Evolutionary conservation across 2,113 vertebrate genomes (phyloP).

Genomic region (Aythya baeri): DNA sequence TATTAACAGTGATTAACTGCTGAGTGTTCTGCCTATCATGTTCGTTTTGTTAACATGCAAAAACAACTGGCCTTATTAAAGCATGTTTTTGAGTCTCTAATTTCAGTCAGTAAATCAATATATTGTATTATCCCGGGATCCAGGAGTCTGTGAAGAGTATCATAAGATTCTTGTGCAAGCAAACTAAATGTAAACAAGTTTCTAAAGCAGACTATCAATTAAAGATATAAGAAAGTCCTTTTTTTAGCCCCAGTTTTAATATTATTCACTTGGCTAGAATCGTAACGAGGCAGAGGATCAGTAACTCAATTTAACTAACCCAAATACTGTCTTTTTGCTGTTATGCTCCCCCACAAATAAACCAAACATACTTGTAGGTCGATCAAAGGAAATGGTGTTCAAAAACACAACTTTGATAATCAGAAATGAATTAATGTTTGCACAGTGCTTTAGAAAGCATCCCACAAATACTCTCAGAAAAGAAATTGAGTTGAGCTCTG

Average conservation of each 20-base stretch:
- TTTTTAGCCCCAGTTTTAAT: not conserved
- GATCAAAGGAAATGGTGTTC: not conserved
- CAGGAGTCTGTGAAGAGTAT: not conserved
- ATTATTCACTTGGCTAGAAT: not conserved
- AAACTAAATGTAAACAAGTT: constrained; percentile 38
- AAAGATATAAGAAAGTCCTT: not conserved
- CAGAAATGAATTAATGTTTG: not conserved
- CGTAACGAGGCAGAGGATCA: not conserved
- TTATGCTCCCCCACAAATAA: not conserved
- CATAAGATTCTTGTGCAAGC: not conserved
- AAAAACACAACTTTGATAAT: not conserved
- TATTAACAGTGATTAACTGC: constrained; percentile 66
- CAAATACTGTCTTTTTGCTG: not conserved
- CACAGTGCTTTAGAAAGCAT: not conserved
- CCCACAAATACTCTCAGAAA: not conserved
- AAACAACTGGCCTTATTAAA: constrained; percentile 67
- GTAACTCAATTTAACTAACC: not conserved
- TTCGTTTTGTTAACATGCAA: constrained; percentile 68
- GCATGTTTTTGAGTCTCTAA: constrained; percentile 45
- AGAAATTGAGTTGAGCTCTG: not conserved
- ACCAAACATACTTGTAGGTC: not conserved
- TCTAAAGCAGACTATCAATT: constrained; percentile 20
- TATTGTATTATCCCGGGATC: constrained; percentile 42
- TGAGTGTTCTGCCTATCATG: constrained; percentile 65
- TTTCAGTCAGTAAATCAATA: constrained; percentile 65